These are phyloP conservation scores for Crocuta crocuta DNA, from an alignment of 2,113 vertebrate species.

Conservation along the genomic window DNA sequence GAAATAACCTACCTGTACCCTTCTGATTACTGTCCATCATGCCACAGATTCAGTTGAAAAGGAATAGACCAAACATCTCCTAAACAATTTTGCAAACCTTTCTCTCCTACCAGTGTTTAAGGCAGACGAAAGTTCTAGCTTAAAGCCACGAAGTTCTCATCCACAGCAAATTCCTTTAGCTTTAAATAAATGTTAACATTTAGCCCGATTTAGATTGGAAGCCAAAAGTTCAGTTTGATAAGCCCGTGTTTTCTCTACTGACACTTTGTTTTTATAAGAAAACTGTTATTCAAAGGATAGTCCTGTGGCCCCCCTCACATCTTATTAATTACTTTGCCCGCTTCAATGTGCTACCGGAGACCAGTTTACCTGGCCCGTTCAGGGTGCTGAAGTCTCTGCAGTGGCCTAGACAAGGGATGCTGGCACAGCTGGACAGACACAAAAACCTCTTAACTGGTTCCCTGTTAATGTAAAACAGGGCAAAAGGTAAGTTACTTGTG, in stretches of 20 bases:
- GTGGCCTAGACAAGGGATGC: background rate
- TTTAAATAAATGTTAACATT: conserved; percentile 30
- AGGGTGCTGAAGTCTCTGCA: background rate
- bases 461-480: background rate
- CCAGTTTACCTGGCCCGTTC: conserved; percentile 6
- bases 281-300: background rate
- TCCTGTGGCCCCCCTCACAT: background rate
- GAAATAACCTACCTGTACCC: background rate
- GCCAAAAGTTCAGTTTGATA: background rate
- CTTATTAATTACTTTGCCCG: background rate
- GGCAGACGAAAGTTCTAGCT: background rate
- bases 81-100: background rate
- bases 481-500: background rate
- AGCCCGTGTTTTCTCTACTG: background rate
- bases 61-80: background rate
- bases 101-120: background rate
- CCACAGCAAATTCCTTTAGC: background rate
- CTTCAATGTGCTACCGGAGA: background rate
- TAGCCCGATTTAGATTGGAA: background rate
- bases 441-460: background rate
- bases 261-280: background rate
- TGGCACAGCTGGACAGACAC: background rate
- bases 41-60: conserved; percentile 1
- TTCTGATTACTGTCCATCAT: background rate
- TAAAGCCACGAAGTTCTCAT: background rate